These are phyloP conservation scores for Spondyliosoma cantharus DNA, from an alignment of 2,797 vertebrate genomes.

Conservation along the genomic window DNA sequence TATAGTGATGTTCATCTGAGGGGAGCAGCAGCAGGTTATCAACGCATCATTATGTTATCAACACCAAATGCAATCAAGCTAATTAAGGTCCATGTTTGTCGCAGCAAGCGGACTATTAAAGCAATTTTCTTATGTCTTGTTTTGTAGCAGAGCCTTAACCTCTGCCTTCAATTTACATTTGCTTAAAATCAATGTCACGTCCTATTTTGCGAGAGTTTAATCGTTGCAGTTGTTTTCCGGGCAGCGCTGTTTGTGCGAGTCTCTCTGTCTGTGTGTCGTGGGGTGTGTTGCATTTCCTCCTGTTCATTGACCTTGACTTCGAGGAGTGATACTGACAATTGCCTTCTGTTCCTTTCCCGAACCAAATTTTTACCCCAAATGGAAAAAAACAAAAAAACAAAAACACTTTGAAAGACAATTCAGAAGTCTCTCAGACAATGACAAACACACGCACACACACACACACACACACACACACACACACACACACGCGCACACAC, in stretches of 20 bases:
- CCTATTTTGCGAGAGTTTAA: conserved; percentile 36
- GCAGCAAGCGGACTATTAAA: conserved; percentile 14
- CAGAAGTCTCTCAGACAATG: conserved; percentile 28
- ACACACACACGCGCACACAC: conserved; percentile 13
- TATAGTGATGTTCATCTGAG: conserved; percentile 20
- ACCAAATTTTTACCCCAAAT: conserved; percentile 10
- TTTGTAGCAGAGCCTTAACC: conserved; percentile 39
- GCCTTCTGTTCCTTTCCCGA: conserved; percentile 47
- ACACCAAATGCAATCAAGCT: conserved; percentile 59
- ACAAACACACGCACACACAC: conserved; percentile 13
- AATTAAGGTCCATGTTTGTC: conserved; percentile 55
- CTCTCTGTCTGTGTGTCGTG: not conserved
- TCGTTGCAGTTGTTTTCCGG: conserved; percentile 32
- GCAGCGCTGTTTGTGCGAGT: not conserved
- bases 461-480: conserved; percentile 18
- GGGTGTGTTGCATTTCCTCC: conserved; percentile 10
- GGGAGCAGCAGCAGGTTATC: conserved; percentile 49
- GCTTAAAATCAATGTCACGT: conserved; percentile 50
- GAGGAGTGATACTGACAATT: conserved; percentile 38
- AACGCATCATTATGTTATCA: conserved; percentile 47
- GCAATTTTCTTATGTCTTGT: conserved; percentile 38
- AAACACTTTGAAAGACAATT: conserved; percentile 15
- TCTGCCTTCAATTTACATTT: conserved; percentile 61
- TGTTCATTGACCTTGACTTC: conserved; percentile 59
- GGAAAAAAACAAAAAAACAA: not conserved